phyloP scores from a whole-genome alignment of 1,140 invertebrate species.

The Trichogramma pretiosum region DNA sequence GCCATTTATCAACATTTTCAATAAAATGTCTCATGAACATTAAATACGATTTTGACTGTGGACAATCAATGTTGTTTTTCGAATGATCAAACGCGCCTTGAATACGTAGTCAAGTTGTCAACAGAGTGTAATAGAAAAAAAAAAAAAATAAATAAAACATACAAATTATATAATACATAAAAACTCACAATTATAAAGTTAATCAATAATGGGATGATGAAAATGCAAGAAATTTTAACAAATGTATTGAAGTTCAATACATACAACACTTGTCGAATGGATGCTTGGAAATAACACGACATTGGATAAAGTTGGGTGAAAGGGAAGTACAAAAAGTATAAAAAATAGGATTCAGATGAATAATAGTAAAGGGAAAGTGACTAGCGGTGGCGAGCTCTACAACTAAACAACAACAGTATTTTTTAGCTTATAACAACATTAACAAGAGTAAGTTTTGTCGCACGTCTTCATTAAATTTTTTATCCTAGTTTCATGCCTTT shows the following conservation, averaged over 20 bases:
- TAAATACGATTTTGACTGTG: too few relatives aligned
- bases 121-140: slow-evolving; percentile 17
- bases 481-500: slow-evolving; percentile 13
- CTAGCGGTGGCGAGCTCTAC: slow-evolving; percentile 47
- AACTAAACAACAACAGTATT: slow-evolving; percentile 50
- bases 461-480: slow-evolving; percentile 25
- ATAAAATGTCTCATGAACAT: too few relatives aligned
- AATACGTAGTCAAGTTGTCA: slow-evolving; percentile 19
- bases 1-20: slow-evolving; percentile 5
- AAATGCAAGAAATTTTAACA: slow-evolving; percentile 11
- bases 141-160: slow-evolving; percentile 16
- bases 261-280: too few relatives aligned
- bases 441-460: slow-evolving; percentile 45
- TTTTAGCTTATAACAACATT: slow-evolving; percentile 48
- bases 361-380: slow-evolving; percentile 35
- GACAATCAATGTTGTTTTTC: slow-evolving; percentile 15
- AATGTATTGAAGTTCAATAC: slow-evolving; percentile 9
- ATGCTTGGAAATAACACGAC: too few relatives aligned
- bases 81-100: slow-evolving; percentile 15
- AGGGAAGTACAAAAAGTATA: neutral
- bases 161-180: slow-evolving; percentile 15
- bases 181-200: slow-evolving; percentile 4
- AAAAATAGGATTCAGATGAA: slow-evolving; percentile 11
- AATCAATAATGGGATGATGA: too few relatives aligned
- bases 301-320: neutral